Evolutionary conservation across 1,140 invertebrate species (phyloP).

Genomic region (Bilobella aurantiaca): DNA sequence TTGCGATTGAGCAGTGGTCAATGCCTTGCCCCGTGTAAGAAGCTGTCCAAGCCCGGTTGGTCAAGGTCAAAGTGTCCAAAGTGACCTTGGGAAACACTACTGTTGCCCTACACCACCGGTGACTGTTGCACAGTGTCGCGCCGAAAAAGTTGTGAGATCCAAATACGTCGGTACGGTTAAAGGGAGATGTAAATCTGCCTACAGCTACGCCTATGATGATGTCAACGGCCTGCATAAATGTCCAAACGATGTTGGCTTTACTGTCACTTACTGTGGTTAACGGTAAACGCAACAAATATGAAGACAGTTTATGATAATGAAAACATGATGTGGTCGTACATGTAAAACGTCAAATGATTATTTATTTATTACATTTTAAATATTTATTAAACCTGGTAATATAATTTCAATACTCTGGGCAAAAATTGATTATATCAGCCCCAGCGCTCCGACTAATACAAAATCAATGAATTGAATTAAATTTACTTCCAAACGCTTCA

Average conservation of each 20-base stretch:
- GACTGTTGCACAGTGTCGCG: neutral
- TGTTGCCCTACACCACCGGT: neutral
- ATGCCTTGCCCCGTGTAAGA: neutral
- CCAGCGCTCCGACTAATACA: too few relatives aligned
- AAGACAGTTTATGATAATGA: too few relatives aligned
- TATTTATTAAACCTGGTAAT: too few relatives aligned
- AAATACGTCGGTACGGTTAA: neutral
- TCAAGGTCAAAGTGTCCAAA: neutral
- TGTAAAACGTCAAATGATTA: too few relatives aligned
- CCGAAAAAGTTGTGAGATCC: neutral
- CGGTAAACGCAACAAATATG: too few relatives aligned
- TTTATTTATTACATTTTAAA: too few relatives aligned
- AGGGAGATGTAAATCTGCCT: neutral
- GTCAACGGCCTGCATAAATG: neutral
- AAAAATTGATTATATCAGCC: too few relatives aligned
- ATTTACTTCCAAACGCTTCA: too few relatives aligned
- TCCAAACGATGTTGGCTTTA: neutral
- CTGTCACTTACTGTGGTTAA: neutral
- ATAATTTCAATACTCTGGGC: too few relatives aligned
- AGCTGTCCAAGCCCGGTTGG: neutral
- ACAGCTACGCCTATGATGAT: neutral
- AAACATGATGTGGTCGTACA: too few relatives aligned
- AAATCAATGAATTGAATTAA: too few relatives aligned
- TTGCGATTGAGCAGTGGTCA: conserved; percentile 4
- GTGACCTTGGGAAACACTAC: neutral